Conservation (phyloP, 2,113 vertebrate genomes). For the Passer domesticus region DNA sequence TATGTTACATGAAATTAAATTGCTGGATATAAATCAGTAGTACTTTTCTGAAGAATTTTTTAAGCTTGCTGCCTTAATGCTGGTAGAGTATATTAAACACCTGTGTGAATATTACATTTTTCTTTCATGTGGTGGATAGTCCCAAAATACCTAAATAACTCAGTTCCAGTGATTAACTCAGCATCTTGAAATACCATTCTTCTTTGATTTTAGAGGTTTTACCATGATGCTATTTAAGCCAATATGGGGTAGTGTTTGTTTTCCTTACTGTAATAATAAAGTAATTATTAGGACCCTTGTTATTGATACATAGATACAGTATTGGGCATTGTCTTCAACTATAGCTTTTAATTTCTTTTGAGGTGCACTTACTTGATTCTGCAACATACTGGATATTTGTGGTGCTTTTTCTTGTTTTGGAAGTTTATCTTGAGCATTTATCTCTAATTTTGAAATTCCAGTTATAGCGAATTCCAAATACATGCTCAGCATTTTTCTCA, state of each 20-base stretch:
- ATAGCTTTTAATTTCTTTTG: neutral
- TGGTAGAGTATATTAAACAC: neutral
- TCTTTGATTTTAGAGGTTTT: neutral
- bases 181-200: neutral
- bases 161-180: neutral
- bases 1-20: neutral
- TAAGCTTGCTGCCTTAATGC: neutral
- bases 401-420: neutral
- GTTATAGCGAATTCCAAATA: neutral
- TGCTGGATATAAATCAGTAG: neutral
- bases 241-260: rapidly evolving
- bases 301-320: neutral
- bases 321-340: neutral
- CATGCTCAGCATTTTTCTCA: neutral
- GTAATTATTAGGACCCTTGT: neutral
- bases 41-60: neutral
- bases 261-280: neutral
- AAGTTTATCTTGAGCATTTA: neutral
- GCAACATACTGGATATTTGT: neutral
- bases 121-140: neutral
- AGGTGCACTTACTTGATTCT: neutral
- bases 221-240: neutral
- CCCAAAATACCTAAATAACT: neutral
- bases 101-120: neutral
- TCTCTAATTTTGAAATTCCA: neutral